These are phyloP conservation scores for Drosophila ogumai DNA, from an alignment of 1,140 invertebrate species.

Conservation along the genomic window DNA sequence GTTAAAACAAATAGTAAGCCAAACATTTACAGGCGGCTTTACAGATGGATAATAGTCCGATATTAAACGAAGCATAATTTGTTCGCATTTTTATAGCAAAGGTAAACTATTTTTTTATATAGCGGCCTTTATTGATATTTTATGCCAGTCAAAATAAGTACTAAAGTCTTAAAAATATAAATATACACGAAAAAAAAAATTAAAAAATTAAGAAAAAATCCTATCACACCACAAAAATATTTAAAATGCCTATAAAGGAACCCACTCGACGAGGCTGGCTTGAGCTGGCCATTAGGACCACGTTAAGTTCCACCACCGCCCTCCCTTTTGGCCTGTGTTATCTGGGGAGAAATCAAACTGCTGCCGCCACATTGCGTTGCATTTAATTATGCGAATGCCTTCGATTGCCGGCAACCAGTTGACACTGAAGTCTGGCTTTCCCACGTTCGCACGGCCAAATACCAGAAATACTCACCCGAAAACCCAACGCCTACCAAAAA, in stretches of 20 bases:
- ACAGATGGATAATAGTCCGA: too few relatives aligned
- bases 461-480: conserved; percentile 15
- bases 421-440: conserved; percentile 58
- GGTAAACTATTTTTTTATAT: too few relatives aligned
- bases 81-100: too few relatives aligned
- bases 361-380: conserved; percentile 66
- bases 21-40: too few relatives aligned
- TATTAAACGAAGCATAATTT: too few relatives aligned
- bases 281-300: conserved; percentile 26
- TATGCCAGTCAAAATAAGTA: neutral
- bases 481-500: conserved; percentile 62
- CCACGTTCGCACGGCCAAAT: conserved; percentile 58
- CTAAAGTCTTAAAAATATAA: neutral
- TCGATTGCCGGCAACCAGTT: conserved; percentile 58
- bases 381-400: conserved; percentile 72
- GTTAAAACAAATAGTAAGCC: too few relatives aligned
- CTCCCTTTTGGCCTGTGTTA: conserved; percentile 36
- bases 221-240: neutral
- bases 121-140: too few relatives aligned
- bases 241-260: neutral
- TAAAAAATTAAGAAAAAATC: neutral
- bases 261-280: too few relatives aligned
- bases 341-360: conserved; percentile 55
- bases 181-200: neutral
- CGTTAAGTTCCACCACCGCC: conserved; percentile 56